Evolutionary conservation across 2,113 vertebrate genomes (phyloP), one percentile per base, ranked within the genome.

Genomic region (Cettia cetti): DNA sequence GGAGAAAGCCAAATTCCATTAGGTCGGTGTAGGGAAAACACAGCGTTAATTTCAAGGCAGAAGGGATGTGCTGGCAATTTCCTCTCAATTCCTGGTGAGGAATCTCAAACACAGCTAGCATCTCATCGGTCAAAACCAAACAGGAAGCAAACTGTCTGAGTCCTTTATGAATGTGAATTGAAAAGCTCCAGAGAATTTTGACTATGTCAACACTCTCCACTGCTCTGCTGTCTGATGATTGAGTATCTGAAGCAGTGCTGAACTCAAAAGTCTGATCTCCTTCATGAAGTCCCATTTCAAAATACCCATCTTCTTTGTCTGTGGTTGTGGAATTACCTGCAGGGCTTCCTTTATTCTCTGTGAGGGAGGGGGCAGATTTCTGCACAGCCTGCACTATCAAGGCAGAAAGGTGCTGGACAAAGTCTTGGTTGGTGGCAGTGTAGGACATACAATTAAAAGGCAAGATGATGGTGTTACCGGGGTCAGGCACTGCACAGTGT

Each of bases 271-370:
- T 92, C 85, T 98, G 96, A 86, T 98, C 96, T 86, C 98, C 94
- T 94, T 98, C 97, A 5, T 98, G 98, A 66, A 98, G 98, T 42
- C 99, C 98, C 99, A 99, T 99, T 97, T 99, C 99, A 89, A 99
- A 99, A 97, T 99, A 99, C 33, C 99, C 99, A 72, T 99, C 99
- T 90, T 98, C 98, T 37, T 98, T 97, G 31, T 94, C 95, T 70
- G 70, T 49, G 45, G 39, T 39, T 82, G 65, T 79, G 28, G 82
- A 81, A 89, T 95, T 89, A 26, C 12, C 72, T 1, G 0, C 63
- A 92, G 84, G 70, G 80, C 69, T 96, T 89, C 86, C 97, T 95
- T 87, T 92, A 68, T 47, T 92, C 94, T 97, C 97, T 6, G 94
- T 95, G 95, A 93, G 97, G 56, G 95, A 96, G 4, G 77, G 76